These are phyloP conservation scores for Scaptomyza caliginosa DNA, from an alignment of 2,888 invertebrate genomes.

Conservation along the genomic window DNA sequence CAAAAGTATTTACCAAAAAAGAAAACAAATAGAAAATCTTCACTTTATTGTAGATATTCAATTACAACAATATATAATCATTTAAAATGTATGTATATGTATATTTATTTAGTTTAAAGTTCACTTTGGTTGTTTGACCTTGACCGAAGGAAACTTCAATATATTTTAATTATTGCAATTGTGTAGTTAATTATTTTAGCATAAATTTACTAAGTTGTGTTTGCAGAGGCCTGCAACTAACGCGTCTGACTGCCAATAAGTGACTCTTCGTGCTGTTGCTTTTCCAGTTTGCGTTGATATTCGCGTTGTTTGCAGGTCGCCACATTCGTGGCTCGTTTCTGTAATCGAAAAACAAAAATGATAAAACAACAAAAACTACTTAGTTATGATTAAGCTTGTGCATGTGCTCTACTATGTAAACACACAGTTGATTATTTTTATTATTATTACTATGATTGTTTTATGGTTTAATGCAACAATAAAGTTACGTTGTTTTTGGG, in stretches of 20 bases:
- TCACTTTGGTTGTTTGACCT: slow-evolving; percentile 7
- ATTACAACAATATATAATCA: slow-evolving; percentile 1
- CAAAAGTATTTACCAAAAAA: slow-evolving; percentile 35
- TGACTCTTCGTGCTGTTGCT: slow-evolving; percentile 82
- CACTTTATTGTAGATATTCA: slow-evolving; percentile 2
- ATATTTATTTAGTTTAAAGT: slow-evolving; percentile 17
- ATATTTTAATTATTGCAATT: background rate
- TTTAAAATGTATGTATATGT: slow-evolving; percentile 7
- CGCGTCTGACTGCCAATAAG: slow-evolving; percentile 76
- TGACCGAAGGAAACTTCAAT: slow-evolving; percentile 18
- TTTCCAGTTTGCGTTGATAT: slow-evolving; percentile 80
- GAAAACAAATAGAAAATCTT: background rate
- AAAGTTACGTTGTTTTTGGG: slow-evolving; percentile 38
- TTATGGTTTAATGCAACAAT: slow-evolving; percentile 40
- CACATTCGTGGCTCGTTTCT: slow-evolving; percentile 83
- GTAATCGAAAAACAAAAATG: slow-evolving; percentile 48
- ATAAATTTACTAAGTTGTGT: slow-evolving; percentile 1
- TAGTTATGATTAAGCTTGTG: slow-evolving; percentile 32
- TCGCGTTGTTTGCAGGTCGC: slow-evolving; percentile 83
- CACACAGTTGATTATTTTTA: slow-evolving; percentile 29
- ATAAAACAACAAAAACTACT: slow-evolving; percentile 11
- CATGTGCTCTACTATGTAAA: slow-evolving; percentile 42
- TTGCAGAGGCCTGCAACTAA: slow-evolving; percentile 9
- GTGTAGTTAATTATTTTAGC: slow-evolving; percentile 4
- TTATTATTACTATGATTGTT: slow-evolving; percentile 29